Conservation (phyloP, 2,113 vertebrate species). For the Sinocyclocheilus anshuiensis region DNA sequence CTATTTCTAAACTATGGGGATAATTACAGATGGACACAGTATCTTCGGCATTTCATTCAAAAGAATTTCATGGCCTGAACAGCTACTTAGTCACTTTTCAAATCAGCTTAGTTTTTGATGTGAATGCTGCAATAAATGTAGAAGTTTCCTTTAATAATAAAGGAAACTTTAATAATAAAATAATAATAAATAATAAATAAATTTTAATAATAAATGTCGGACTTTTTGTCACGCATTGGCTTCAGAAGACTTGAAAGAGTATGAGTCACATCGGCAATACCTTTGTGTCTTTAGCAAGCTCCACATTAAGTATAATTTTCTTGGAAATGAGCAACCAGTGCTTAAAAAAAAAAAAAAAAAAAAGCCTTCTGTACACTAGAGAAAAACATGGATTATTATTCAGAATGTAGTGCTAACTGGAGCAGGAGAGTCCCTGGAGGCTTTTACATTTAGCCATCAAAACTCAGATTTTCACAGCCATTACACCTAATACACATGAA, state of each 20-base stretch:
- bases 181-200: too few relatives aligned
- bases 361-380: too few relatives aligned
- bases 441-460: conserved; percentile 58
- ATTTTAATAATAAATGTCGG: neutral
- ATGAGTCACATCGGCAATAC: neutral
- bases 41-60: neutral
- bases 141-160: neutral
- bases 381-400: too few relatives aligned
- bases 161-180: too few relatives aligned
- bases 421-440: conserved; percentile 52
- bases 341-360: neutral
- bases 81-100: conserved; percentile 1
- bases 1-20: neutral
- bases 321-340: neutral
- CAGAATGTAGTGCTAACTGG: conserved; percentile 50
- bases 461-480: conserved; percentile 54
- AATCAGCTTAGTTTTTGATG: neutral
- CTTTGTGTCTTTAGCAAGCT: neutral
- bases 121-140: neutral
- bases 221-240: neutral
- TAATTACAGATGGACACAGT: neutral
- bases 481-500: conserved; percentile 44
- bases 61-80: neutral
- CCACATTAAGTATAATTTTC: neutral
- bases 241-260: neutral